Evolutionary conservation across 2,113 vertebrate genomes (phyloP).

Genomic region (Motacilla tschutschensis): DNA sequence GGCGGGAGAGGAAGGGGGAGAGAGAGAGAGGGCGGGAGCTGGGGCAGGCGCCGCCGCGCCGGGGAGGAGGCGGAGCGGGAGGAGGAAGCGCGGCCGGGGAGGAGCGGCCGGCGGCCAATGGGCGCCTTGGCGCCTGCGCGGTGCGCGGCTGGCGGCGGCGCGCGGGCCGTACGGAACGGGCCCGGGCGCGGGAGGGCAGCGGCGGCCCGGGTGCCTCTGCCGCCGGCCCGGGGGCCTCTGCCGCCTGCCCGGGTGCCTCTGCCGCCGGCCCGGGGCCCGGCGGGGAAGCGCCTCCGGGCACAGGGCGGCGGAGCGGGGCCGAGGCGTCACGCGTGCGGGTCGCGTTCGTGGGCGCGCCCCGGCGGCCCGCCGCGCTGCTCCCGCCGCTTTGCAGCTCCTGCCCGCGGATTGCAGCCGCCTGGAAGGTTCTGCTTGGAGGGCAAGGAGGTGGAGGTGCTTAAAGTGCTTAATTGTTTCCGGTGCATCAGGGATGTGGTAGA

Average conservation of each 20-base stretch:
- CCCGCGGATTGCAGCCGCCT: fast-evolving
- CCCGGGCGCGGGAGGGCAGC: not conserved
- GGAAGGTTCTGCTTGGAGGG: not conserved
- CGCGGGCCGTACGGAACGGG: constrained; percentile 39
- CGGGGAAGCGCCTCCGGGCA: not conserved
- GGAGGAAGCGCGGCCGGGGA: not conserved
- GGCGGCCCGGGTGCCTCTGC: fast-evolving
- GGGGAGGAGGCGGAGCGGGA: not conserved
- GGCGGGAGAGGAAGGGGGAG: fast-evolving
- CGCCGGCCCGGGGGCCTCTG: not conserved
- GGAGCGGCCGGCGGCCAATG: not conserved
- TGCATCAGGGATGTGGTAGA: fast-evolving
- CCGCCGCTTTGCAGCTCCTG: not conserved
- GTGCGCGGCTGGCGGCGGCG: fast-evolving
- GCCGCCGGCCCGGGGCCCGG: not conserved
- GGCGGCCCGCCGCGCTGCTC: not conserved
- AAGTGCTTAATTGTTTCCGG: not conserved
- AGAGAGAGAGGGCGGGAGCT: fast-evolving
- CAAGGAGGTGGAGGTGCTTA: not conserved
- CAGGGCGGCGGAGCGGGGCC: not conserved
- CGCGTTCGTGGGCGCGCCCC: fast-evolving
- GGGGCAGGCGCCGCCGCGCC: fast-evolving
- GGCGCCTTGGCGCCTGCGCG: constrained; percentile 23
- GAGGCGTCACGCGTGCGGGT: not conserved
- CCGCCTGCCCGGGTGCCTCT: fast-evolving